Evolutionary conservation across 2,797 vertebrate genomes (phyloP).

Genomic region (Syncerus caffer): DNA sequence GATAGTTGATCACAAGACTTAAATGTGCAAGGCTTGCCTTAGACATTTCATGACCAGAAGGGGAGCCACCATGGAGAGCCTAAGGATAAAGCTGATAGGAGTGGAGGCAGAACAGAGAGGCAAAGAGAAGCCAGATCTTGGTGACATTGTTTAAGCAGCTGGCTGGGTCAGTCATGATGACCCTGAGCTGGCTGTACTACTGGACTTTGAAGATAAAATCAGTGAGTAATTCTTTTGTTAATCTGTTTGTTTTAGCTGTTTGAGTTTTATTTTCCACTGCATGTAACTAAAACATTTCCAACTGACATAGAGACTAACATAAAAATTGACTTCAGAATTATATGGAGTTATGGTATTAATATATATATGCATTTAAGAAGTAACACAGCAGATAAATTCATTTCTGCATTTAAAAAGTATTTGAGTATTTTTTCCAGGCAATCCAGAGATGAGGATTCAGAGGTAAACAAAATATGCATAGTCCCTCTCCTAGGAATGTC

Average conservation of each 20-base stretch:
- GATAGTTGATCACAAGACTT: neutral
- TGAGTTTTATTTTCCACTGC: neutral
- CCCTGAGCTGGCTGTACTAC: neutral
- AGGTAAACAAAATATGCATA: neutral
- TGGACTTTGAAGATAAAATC: neutral
- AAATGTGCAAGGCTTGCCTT: neutral
- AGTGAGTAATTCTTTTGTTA: neutral
- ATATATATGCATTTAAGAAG: neutral
- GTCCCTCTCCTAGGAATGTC: neutral
- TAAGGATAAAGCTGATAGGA: neutral
- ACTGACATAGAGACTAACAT: neutral
- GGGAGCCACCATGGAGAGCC: neutral
- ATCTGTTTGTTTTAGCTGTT: slow-evolving; percentile 7
- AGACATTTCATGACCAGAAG: neutral
- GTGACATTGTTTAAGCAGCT: neutral
- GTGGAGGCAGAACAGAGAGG: neutral
- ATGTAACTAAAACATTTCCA: slow-evolving; percentile 33
- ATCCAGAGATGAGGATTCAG: neutral
- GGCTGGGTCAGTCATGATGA: neutral
- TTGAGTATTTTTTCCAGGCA: neutral
- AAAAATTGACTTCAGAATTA: neutral
- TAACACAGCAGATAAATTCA: neutral
- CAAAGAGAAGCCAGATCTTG: neutral
- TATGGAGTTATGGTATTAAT: neutral
- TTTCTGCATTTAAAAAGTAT: neutral